Base-by-base conservation (phyloP, 2,797 vertebrate genomes). In the Emydoidea blandingii region DNA sequence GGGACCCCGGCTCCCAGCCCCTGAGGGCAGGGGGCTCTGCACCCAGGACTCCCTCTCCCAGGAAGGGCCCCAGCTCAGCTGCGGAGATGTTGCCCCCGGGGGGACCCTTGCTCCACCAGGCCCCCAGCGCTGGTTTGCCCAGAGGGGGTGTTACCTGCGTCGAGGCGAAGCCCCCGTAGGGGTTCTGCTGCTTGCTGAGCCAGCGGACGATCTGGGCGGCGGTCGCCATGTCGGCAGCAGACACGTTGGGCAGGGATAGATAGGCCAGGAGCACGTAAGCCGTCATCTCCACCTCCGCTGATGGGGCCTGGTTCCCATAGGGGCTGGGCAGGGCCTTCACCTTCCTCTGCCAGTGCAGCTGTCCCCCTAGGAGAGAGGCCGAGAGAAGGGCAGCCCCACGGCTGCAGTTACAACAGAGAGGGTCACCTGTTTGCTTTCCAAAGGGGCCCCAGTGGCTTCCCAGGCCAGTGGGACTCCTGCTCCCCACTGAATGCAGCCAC, bases 171-270 rank as follows among this genome's bases (percentile, higher is more conserved):
- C 96, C 97, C 2, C 96, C 96, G 0, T 97, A 95, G 34, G 95
- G 89, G 59, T 97, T 98, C 76, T 97, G 97, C 95, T 97, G 97
- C 72, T 16, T 95, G 88, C 78, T 94, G 90, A 98, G 93, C 97
- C 97, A 97, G 82, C 88, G 86, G 10, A 86, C 91, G 0, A 97
- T 97, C 14, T 23, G 21, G 19, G 89, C 5, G 0, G 94, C 91
- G 0, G 74, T 88, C 0, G 3, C 50, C 62, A 96, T 25, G 53
- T 97, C 74, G 0, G 79, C 90, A 1, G 72, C 79, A 29, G 95
- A 88, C 47, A 93, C 5, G 0, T 47, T 53, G 44, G 91, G 81
- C 76, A 74, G 81, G 57, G 92, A 74, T 49, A 97, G 90, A 65
- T 92, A 44, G 19, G 93, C 91, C 87, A 97, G 92, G 12, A 97